These are phyloP conservation scores for Carapus acus DNA, from an alignment of 2,797 vertebrate species.

Conservation along the genomic window DNA sequence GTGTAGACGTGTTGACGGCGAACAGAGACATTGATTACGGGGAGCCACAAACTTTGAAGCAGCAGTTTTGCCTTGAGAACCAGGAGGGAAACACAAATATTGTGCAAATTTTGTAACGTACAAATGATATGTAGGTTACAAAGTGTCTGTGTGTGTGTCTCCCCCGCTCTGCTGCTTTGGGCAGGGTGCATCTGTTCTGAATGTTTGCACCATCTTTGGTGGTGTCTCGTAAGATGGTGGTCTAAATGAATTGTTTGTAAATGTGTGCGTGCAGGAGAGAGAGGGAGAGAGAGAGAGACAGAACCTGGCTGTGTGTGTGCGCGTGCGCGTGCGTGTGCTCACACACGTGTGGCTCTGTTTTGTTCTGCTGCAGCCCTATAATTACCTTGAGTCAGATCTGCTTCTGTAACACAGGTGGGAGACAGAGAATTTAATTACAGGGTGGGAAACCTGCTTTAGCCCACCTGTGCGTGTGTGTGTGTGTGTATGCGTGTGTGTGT, in stretches of 20 bases:
- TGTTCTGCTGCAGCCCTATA: constrained; percentile 54
- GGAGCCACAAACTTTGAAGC: constrained; percentile 18
- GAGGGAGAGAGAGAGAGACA: too few species aligned
- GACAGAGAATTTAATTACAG: constrained; percentile 62
- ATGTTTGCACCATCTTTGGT: constrained; percentile 1
- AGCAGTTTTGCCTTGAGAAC: constrained; percentile 25
- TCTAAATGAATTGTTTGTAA: too few species aligned
- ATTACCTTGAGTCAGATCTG: constrained; percentile 57
- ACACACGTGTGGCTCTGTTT: constrained; percentile 35
- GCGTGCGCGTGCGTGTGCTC: constrained; percentile 16
- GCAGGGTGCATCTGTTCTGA: constrained; percentile 23
- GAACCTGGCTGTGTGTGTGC: constrained; percentile 9
- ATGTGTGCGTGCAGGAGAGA: too few species aligned
- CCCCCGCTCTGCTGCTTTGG: background rate
- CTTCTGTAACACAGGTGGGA: constrained; percentile 60
- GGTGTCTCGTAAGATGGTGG: background rate
- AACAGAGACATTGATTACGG: background rate
- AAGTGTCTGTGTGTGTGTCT: constrained; percentile 14
- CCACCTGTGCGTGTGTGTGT: constrained; percentile 39
- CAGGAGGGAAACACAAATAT: constrained; percentile 26
- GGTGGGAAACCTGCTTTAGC: constrained; percentile 35
- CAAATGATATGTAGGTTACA: constrained; percentile 20
- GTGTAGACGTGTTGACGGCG: too few species aligned
- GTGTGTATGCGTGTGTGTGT: constrained; percentile 21
- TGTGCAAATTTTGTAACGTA: constrained; percentile 6